Evolutionary conservation across 2,113 vertebrate species (phyloP).

Genomic region (Hyla sarda): DNA sequence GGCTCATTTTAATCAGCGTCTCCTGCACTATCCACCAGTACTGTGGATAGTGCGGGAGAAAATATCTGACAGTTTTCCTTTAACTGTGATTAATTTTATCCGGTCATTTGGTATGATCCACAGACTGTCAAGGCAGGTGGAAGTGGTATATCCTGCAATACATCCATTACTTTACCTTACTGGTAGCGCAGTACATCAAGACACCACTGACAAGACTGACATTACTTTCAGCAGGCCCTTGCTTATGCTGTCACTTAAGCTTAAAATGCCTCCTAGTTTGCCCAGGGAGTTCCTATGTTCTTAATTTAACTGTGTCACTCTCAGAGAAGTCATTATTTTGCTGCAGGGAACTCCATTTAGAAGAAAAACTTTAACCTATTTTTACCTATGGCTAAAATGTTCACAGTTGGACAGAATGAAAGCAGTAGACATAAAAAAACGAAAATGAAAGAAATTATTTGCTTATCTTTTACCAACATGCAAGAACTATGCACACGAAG

Average conservation of each 20-base stretch:
- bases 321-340: conserved; percentile 4
- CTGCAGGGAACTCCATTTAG: background rate
- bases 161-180: background rate
- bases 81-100: background rate
- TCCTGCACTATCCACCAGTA: too few relatives aligned
- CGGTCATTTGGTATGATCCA: background rate
- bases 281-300: conserved; percentile 13
- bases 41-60: too few relatives aligned
- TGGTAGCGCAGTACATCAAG: background rate
- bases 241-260: conserved; percentile 20
- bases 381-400: background rate
- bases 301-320: conserved; percentile 19
- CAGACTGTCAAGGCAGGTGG: background rate
- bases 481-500: background rate
- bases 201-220: conserved; percentile 7
- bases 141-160: background rate
- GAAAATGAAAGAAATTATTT: background rate
- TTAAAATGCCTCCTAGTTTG: conserved; percentile 8
- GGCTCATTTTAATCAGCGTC: too few relatives aligned
- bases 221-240: conserved; percentile 13
- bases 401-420: background rate
- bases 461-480: background rate
- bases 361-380: background rate
- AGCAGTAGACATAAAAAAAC: background rate
- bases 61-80: too few relatives aligned